These are phyloP conservation scores for Tolypeutes matacus DNA, from an alignment of 2,797 vertebrate species.

Conservation along the genomic window DNA sequence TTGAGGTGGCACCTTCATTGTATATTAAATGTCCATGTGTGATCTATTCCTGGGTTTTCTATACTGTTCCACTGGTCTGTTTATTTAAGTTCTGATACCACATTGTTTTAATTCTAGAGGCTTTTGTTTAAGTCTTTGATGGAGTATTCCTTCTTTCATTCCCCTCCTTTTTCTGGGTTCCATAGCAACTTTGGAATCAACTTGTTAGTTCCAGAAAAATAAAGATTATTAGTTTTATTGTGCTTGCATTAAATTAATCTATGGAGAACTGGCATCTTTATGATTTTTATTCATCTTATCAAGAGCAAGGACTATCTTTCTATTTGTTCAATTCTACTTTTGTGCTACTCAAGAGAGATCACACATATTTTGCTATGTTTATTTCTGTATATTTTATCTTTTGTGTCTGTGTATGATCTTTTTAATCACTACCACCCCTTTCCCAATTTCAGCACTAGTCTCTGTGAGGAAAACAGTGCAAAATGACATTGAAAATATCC, in stretches of 20 bases:
- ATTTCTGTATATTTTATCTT: conserved; percentile 19
- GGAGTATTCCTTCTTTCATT: neutral
- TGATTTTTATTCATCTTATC: neutral
- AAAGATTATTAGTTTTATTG: neutral
- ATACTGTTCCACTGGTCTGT: neutral
- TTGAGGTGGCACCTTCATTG: neutral
- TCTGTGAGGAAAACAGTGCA: neutral
- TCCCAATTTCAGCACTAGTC: conserved; percentile 27
- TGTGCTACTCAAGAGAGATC: neutral
- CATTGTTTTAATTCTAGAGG: neutral
- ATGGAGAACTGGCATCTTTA: neutral
- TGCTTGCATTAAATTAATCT: neutral
- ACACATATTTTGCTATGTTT: neutral
- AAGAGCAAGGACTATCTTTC: conserved; percentile 14
- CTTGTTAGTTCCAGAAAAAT: neutral
- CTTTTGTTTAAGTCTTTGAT: neutral
- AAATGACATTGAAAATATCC: conserved; percentile 34
- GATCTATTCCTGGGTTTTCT: neutral
- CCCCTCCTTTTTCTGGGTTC: neutral
- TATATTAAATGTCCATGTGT: neutral
- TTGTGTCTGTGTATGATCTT: neutral
- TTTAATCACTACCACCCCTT: neutral
- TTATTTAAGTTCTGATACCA: neutral
- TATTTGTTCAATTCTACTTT: neutral
- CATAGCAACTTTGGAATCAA: neutral